phyloP scores from a whole-genome alignment of 2,797 vertebrate genomes.

The Pempheris klunzingeri region DNA sequence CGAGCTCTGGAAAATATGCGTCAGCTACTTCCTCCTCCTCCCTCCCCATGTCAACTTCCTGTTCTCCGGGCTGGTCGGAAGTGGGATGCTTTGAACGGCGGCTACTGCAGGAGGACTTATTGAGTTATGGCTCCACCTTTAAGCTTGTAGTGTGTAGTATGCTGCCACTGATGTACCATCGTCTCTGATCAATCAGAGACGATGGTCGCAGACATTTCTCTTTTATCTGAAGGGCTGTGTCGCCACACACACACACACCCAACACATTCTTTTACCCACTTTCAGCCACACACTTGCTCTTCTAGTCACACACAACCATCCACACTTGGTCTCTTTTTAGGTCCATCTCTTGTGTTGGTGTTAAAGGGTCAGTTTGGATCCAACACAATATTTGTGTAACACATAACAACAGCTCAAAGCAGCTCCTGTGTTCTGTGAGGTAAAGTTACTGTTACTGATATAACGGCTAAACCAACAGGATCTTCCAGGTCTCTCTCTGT shows the following conservation, averaged over 20 bases:
- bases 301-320: background rate
- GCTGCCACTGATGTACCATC: background rate
- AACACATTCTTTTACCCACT: background rate
- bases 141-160: background rate
- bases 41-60: constrained; percentile 78
- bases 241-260: background rate
- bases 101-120: constrained; percentile 3
- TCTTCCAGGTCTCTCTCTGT: no score
- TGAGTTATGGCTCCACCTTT: background rate
- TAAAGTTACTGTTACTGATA: no score
- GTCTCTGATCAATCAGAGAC: background rate
- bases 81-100: constrained; percentile 59
- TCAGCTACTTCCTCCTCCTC: constrained; percentile 77
- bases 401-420: no score
- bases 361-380: no score
- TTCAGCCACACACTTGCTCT: constrained; percentile 1
- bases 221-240: no score
- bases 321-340: background rate
- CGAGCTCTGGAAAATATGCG: constrained; percentile 78
- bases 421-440: no score
- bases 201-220: no score
- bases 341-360: no score
- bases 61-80: constrained; percentile 69
- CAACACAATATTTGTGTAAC: no score
- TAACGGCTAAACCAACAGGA: no score